Evolutionary conservation across 2,797 vertebrate genomes (phyloP), one percentile per base, ranked within the genome.

Genomic region (Typhlichthys eigenmanni): DNA sequence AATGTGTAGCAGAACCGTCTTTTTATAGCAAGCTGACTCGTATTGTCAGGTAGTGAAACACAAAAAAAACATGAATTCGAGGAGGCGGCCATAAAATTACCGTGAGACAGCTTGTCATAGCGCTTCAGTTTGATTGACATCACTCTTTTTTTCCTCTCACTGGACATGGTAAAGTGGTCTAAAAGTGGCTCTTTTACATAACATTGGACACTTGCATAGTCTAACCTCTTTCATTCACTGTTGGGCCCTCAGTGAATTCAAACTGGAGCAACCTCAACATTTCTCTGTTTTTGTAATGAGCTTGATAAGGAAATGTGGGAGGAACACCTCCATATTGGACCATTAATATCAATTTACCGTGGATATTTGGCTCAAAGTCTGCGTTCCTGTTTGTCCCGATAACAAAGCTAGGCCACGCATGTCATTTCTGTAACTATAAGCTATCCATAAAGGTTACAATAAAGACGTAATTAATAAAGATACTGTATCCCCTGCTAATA

Each of bases 131-230:
- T 91, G 90, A 91, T 81, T 91, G 91, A 88, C 89, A 73, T 1
- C 9, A 34, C 63, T 53, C 65, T 77, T 71, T 63, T 74, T 79
- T 43, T 68, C 75, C 77, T 69, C 83, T 82, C 76, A 75, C 88
- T 72, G 75, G 79, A 84, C 83, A 78, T 77, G 78, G 76, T 71
- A 38, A 84, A 85, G 80, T 66, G 67, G 70, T 72, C 81, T 67
- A 76, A 85, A 87, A 84, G 83, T 86, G 70, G 19, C 79, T 89
- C 79, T 85, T 91, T 90, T 81, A 79, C 87, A 92, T 91, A 83
- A 88, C 85, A 89, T 68, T 87, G 80, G 85, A 83, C 84, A 80
- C 82, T 61, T 80, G 78, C 79, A 85, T 80, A 73, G 81, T 65
- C 49, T 69, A 80, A 76, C 79, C 81, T 67, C 76, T 48, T 80